Evolutionary conservation across 2,888 invertebrate genomes (phyloP).

Genomic region (Merodon equestris): DNA sequence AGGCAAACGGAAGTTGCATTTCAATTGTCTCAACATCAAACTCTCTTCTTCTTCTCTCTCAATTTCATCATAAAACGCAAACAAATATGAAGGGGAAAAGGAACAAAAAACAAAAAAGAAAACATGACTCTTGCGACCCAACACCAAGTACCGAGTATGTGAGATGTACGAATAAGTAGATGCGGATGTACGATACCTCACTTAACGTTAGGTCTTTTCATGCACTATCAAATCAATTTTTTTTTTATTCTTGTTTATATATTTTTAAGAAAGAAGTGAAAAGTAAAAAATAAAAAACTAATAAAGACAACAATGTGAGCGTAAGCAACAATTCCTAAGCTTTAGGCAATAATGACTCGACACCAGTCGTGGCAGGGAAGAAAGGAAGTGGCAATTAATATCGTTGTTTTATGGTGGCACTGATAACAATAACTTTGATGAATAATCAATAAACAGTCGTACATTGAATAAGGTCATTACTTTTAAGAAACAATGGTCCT

Average conservation of each 20-base stretch:
- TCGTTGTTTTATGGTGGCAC: no score
- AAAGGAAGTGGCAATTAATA: no score
- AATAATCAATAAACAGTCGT: no score
- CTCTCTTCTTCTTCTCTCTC: background rate
- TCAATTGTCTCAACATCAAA: constrained; percentile 3
- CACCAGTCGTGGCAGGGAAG: no score
- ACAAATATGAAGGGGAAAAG: constrained; percentile 5
- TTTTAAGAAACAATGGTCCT: no score
- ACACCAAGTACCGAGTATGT: constrained; percentile 18
- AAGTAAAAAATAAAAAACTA: constrained; percentile 3
- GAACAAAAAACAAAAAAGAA: background rate
- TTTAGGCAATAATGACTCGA: no score
- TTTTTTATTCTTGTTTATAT: background rate
- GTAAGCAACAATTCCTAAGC: no score
- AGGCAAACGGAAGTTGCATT: constrained; percentile 57
- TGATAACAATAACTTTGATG: no score
- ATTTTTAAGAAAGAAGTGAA: background rate
- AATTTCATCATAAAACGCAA: constrained; percentile 25
- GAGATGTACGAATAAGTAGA: constrained; percentile 1
- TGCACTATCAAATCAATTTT: constrained; percentile 32
- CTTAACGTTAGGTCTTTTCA: constrained; percentile 39
- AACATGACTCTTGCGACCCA: constrained; percentile 33
- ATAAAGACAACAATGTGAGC: background rate
- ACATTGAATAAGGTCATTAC: no score
- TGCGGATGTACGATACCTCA: constrained; percentile 12